phyloP scores from a whole-genome alignment of 1,140 invertebrate species.

The Pachyrhynchus sulphureomaculatus region DNA sequence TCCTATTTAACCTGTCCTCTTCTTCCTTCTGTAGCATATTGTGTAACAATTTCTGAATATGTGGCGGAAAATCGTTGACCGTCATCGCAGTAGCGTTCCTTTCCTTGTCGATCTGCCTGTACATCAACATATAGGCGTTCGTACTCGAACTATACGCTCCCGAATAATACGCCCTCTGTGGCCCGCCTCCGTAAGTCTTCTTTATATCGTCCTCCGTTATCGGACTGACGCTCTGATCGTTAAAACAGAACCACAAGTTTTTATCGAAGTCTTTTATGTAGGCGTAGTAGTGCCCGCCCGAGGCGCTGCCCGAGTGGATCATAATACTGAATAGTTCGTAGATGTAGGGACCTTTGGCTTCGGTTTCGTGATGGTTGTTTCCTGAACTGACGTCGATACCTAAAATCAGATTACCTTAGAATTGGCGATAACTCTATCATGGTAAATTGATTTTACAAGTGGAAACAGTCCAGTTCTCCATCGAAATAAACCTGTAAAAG shows the following conservation, averaged over 20 bases:
- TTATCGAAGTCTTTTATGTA: conserved; percentile 87
- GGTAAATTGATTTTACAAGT: not conserved
- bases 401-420: conserved; percentile 25
- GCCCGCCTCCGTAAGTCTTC: conserved; percentile 80
- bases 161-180: conserved; percentile 70
- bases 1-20: conserved; percentile 59
- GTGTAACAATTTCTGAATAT: conserved; percentile 69
- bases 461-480: too few species aligned
- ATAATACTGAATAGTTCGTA: conserved; percentile 93
- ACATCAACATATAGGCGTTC: conserved; percentile 94
- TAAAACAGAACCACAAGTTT: conserved; percentile 79
- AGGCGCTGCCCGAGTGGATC: conserved; percentile 91
- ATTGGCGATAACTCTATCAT: not conserved
- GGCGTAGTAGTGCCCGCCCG: conserved; percentile 91
- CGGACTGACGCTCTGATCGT: conserved; percentile 70
- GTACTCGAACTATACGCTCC: conserved; percentile 78
- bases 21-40: conserved; percentile 70
- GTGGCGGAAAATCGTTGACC: conserved; percentile 70
- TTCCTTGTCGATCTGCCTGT: conserved; percentile 75
- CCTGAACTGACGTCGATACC: conserved; percentile 48
- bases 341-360: conserved; percentile 68
- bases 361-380: conserved; percentile 41
- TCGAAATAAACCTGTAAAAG: too few species aligned
- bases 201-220: conserved; percentile 81
- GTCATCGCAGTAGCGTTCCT: conserved; percentile 70